phyloP scores from a whole-genome alignment of 2,113 vertebrate species.

The Desmodus rotundus region DNA sequence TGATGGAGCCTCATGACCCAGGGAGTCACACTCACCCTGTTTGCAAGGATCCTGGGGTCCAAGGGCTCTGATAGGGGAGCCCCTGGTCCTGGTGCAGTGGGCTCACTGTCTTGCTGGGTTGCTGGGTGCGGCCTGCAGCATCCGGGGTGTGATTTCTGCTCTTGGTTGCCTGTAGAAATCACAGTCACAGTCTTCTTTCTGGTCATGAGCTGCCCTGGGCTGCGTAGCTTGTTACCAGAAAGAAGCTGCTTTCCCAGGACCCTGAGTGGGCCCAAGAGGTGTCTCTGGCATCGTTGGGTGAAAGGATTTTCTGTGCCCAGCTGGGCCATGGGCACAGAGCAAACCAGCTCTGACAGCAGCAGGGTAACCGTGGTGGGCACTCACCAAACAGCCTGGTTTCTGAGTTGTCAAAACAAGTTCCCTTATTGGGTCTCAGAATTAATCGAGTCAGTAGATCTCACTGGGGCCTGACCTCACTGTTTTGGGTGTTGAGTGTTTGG shows the following conservation, averaged over 20 bases:
- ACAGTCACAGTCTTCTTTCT: no score
- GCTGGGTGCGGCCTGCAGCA: fast-evolving
- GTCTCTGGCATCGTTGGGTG: neutral
- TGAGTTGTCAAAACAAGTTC: neutral
- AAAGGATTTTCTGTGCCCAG: neutral
- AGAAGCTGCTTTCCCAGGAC: neutral
- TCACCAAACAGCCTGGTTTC: neutral
- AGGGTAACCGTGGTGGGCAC: fast-evolving
- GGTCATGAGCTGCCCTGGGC: neutral
- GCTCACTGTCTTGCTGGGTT: neutral
- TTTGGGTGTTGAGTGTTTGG: neutral
- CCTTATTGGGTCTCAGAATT: neutral
- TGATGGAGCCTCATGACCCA: neutral
- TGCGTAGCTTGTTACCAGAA: neutral
- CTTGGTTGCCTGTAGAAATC: fast-evolving
- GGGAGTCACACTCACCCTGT: neutral
- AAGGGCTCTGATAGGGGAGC: neutral
- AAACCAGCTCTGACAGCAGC: neutral
- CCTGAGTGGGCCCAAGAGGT: neutral
- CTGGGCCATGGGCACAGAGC: neutral
- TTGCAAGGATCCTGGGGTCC: neutral
- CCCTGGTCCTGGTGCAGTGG: fast-evolving
- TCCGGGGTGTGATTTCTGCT: neutral
- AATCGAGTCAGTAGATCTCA: neutral
- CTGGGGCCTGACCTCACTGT: neutral